Conservation (phyloP, 2,797 vertebrate species). For the Enteromius mattozi region DNA sequence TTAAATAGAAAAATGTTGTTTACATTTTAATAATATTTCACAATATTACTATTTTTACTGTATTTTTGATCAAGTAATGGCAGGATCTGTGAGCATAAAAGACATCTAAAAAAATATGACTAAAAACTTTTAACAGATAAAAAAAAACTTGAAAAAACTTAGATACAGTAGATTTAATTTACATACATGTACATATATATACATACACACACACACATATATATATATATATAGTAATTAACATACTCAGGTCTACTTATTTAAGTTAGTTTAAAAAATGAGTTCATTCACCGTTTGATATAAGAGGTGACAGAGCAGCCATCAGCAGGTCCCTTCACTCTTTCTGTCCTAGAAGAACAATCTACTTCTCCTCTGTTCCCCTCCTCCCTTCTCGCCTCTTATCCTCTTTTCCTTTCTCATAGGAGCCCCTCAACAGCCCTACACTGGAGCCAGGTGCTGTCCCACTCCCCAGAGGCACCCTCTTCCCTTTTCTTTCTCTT, state of each 20-base stretch:
- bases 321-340: conserved; percentile 37
- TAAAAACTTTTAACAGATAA: background rate
- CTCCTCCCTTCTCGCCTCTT: conserved; percentile 49
- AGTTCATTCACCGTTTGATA: background rate
- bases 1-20: background rate
- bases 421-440: conserved; percentile 69
- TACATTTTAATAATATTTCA: background rate
- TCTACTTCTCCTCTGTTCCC: conserved; percentile 11
- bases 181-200: too few relatives aligned
- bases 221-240: background rate
- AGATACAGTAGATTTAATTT: background rate
- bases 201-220: too few relatives aligned
- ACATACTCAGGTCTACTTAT: background rate
- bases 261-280: background rate
- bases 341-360: conserved; percentile 17
- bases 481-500: conserved; percentile 77
- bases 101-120: background rate
- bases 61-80: background rate
- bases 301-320: conserved; percentile 68
- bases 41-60: background rate
- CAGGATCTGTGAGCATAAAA: background rate
- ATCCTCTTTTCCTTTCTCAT: conserved; percentile 68
- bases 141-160: too few relatives aligned
- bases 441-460: conserved; percentile 76
- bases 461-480: conserved; percentile 73